Conservation (phyloP, 2,797 vertebrate genomes). For the Micropoecilia bifurca region DNA sequence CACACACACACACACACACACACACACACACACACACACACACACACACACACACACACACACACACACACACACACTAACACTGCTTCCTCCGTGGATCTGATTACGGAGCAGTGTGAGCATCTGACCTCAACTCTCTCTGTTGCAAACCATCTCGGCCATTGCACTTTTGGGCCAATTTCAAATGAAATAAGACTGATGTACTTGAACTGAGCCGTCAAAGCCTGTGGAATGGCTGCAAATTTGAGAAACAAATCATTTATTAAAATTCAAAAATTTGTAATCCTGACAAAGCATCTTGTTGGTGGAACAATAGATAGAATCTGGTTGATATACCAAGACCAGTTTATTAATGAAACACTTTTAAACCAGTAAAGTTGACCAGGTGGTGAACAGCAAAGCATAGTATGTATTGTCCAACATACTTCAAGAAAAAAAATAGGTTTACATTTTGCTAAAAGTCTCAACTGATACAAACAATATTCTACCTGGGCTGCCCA, state of each 20-base stretch:
- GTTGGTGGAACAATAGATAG: conserved; percentile 14
- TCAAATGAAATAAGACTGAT: conserved; percentile 12
- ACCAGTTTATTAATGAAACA: neutral
- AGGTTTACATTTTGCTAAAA: neutral
- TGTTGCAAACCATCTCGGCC: neutral
- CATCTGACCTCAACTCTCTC: conserved; percentile 9
- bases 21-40: neutral
- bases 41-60: neutral
- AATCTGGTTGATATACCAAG: conserved; percentile 31
- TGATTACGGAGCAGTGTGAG: conserved; percentile 15
- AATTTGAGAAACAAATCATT: conserved; percentile 40
- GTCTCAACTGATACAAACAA: neutral
- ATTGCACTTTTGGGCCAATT: neutral
- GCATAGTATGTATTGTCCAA: neutral
- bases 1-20: too few species aligned
- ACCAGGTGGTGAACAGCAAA: neutral
- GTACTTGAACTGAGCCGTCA: conserved; percentile 13
- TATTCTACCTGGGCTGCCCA: neutral
- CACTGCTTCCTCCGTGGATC: neutral
- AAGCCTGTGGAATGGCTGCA: conserved; percentile 9
- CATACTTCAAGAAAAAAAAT: neutral
- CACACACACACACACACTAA: neutral
- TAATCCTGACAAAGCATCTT: conserved; percentile 38
- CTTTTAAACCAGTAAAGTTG: neutral
- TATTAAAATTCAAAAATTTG: conserved; percentile 44